Conservation (phyloP, 2,797 vertebrate species). For the Crypturellus tataupa region DNA sequence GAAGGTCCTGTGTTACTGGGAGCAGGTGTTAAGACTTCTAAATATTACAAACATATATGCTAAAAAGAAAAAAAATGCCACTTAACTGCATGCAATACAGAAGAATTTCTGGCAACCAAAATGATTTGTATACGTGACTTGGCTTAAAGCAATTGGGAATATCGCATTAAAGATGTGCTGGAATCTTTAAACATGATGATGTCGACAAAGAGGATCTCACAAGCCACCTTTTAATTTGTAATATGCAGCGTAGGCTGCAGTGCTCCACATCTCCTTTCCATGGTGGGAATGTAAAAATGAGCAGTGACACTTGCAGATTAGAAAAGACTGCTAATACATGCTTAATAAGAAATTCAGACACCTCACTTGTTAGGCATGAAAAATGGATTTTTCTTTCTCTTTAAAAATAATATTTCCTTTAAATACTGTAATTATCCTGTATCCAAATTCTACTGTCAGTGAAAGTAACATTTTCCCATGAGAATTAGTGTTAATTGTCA, state of each 20-base stretch:
- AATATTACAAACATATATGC: neutral
- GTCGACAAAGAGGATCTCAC: neutral
- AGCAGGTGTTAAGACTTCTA: neutral
- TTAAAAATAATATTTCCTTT: neutral
- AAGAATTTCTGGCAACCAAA: neutral
- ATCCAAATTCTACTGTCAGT: neutral
- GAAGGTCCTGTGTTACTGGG: neutral
- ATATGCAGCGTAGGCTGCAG: neutral
- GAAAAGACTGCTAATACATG: neutral
- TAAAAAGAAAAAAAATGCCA: neutral
- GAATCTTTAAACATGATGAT: neutral
- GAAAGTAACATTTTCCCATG: neutral
- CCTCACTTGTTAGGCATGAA: neutral
- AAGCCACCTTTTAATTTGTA: neutral
- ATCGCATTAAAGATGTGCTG: neutral
- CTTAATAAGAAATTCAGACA: neutral
- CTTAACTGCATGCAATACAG: neutral
- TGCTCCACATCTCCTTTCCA: neutral
- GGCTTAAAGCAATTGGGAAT: neutral
- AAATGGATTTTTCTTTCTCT: neutral
- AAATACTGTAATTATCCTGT: neutral
- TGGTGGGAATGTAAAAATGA: neutral
- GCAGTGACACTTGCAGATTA: neutral
- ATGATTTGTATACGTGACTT: neutral
- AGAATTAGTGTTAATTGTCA: neutral